These are phyloP conservation scores for Camponotus fellah DNA, from an alignment of 2,888 invertebrate genomes.

Conservation along the genomic window DNA sequence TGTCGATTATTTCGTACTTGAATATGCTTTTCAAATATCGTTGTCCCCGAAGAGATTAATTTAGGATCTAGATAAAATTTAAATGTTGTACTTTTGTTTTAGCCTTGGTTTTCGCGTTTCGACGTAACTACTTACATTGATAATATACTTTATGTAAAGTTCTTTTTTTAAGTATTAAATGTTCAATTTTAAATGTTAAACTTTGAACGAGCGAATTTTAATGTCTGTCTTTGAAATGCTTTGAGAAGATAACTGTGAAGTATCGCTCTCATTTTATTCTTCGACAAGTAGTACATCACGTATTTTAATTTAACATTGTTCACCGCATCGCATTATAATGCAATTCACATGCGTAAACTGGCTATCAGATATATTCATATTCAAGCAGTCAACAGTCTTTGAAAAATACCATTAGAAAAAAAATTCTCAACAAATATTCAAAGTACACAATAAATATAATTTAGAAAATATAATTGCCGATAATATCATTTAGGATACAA, in stretches of 20 bases:
- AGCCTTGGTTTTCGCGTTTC: conserved; percentile 7
- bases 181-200: conserved; percentile 46
- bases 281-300: conserved; percentile 28
- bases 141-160: conserved; percentile 45
- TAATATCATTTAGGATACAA: background rate
- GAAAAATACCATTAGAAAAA: background rate
- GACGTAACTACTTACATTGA: conserved; percentile 13
- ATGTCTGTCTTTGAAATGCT: conserved; percentile 43
- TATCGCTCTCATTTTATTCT: conserved; percentile 44
- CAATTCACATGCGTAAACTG: conserved; percentile 19
- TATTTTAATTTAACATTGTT: conserved; percentile 49
- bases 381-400: background rate
- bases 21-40: background rate
- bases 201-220: conserved; percentile 53
- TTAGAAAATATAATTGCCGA: background rate
- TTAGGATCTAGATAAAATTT: background rate
- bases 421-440: background rate
- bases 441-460: background rate
- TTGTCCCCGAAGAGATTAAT: conserved; percentile 8
- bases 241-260: conserved; percentile 40
- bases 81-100: conserved; percentile 26
- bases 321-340: conserved; percentile 29
- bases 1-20: background rate
- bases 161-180: conserved; percentile 49
- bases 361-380: background rate